These are phyloP conservation scores for Andrena dorsata DNA, from an alignment of 2,888 invertebrate genomes.

Conservation along the genomic window DNA sequence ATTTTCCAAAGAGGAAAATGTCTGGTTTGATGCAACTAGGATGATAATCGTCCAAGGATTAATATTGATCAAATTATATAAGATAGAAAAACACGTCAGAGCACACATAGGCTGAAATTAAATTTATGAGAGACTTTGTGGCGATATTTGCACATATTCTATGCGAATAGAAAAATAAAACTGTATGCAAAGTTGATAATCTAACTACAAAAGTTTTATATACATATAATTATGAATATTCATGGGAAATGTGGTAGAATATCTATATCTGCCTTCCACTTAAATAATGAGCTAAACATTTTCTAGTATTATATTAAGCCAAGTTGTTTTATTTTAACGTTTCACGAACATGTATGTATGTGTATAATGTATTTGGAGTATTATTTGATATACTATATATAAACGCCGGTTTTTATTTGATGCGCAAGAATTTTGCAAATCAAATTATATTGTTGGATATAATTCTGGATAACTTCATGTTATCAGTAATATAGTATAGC, in stretches of 20 bases:
- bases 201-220: slow-evolving; percentile 20
- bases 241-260: slow-evolving; percentile 20
- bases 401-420: slow-evolving; percentile 46
- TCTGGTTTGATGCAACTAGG: slow-evolving; percentile 40
- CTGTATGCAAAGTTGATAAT: slow-evolving; percentile 34
- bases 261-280: slow-evolving; percentile 27
- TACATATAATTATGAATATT: slow-evolving; percentile 30
- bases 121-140: slow-evolving; percentile 39
- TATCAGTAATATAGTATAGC: slow-evolving; percentile 38
- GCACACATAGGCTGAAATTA: slow-evolving; percentile 41
- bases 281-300: slow-evolving; percentile 31
- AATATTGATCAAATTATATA: slow-evolving; percentile 37
- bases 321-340: slow-evolving; percentile 49
- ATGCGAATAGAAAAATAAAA: slow-evolving; percentile 36
- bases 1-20: slow-evolving; percentile 47
- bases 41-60: slow-evolving; percentile 37
- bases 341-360: slow-evolving; percentile 51
- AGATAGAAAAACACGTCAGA: slow-evolving; percentile 38
- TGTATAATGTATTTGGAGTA: slow-evolving; percentile 56
- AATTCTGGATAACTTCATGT: slow-evolving; percentile 38
- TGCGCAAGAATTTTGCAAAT: slow-evolving; percentile 34
- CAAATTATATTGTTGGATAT: slow-evolving; percentile 40
- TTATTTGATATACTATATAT: slow-evolving; percentile 48
- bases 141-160: slow-evolving; percentile 34
- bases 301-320: slow-evolving; percentile 48